phyloP scores from a whole-genome alignment of 2,888 invertebrate genomes.

The Hirtodrosophila confusa region DNA sequence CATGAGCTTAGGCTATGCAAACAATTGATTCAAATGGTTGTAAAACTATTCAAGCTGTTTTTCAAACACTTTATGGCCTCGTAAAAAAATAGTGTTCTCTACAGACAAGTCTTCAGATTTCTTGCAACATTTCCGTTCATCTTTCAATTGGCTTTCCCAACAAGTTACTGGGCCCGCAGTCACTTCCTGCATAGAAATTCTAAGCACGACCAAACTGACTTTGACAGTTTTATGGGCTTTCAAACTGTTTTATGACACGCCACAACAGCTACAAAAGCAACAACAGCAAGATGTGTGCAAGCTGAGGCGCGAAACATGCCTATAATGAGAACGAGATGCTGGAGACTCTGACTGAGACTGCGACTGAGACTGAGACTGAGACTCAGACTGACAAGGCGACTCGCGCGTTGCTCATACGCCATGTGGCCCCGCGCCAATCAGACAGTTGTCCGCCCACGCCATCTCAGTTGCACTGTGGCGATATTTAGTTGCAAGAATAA shows the following conservation, averaged over 20 bases:
- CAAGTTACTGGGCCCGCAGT: constrained; percentile 36
- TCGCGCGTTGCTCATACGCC: constrained; percentile 75
- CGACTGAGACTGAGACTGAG: constrained; percentile 21
- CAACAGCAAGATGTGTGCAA: constrained; percentile 35
- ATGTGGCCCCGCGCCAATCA: constrained; percentile 79
- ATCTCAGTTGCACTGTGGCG: constrained; percentile 29
- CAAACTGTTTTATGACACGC: constrained; percentile 84
- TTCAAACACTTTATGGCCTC: constrained; percentile 17
- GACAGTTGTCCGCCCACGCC: constrained; percentile 79
- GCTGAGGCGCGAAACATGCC: constrained; percentile 61
- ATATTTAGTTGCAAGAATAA: constrained; percentile 75
- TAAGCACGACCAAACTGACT: constrained; percentile 62
- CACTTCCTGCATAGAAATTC: constrained; percentile 72
- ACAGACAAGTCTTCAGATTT: constrained; percentile 10
- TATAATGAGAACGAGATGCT: constrained; percentile 64
- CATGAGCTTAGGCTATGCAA: neutral
- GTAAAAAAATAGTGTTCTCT: constrained; percentile 23
- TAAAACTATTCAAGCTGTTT: constrained; percentile 20
- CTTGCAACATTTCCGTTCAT: constrained; percentile 59
- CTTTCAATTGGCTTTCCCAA: constrained; percentile 44
- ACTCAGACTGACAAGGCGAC: constrained; percentile 45
- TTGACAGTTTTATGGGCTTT: constrained; percentile 84
- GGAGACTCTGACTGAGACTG: constrained; percentile 6
- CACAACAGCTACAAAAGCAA: constrained; percentile 39
- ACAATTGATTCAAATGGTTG: constrained; percentile 29